These are phyloP conservation scores for Girardinichthys multiradiatus DNA, from an alignment of 2,113 vertebrate species.

Conservation along the genomic window DNA sequence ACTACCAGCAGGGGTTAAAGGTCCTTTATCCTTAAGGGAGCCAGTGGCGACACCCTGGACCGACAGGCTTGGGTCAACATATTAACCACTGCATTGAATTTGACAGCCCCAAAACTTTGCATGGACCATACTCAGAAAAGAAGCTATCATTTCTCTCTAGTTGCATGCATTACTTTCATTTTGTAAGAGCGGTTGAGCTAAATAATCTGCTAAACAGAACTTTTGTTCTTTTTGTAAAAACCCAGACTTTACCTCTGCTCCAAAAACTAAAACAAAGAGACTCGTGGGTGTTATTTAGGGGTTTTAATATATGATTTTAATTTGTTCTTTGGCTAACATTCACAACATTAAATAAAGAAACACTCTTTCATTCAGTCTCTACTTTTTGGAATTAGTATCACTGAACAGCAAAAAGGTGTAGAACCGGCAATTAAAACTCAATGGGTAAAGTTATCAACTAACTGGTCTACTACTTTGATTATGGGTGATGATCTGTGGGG, in stretches of 20 bases:
- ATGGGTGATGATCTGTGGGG: not conserved
- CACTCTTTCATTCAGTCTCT: not conserved
- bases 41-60: conserved; percentile 65
- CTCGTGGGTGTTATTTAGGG: conserved; percentile 31
- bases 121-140: not conserved
- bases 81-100: conserved; percentile 33
- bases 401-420: not conserved
- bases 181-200: conserved; percentile 3
- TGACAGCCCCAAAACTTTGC: conserved; percentile 45
- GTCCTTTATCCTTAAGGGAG: conserved; percentile 57
- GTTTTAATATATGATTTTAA: conserved; percentile 28
- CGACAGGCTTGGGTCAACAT: conserved; percentile 53
- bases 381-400: not conserved
- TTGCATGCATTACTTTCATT: conserved; percentile 16
- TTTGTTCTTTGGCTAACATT: conserved; percentile 11
- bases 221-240: conserved; percentile 23
- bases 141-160: conserved; percentile 17
- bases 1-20: conserved; percentile 62
- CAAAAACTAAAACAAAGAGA: conserved; percentile 61
- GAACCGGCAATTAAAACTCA: not conserved
- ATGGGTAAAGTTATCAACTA: no score
- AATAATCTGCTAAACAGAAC: conserved; percentile 31
- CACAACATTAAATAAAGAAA: not conserved
- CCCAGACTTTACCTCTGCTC: conserved; percentile 50
- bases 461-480: not conserved